A percentile compares a stretch with the other conserved stretches of the same genome.
Conservation (phyloP, 2,797 vertebrate genomes). For the Cottoperca gobio region DNA sequence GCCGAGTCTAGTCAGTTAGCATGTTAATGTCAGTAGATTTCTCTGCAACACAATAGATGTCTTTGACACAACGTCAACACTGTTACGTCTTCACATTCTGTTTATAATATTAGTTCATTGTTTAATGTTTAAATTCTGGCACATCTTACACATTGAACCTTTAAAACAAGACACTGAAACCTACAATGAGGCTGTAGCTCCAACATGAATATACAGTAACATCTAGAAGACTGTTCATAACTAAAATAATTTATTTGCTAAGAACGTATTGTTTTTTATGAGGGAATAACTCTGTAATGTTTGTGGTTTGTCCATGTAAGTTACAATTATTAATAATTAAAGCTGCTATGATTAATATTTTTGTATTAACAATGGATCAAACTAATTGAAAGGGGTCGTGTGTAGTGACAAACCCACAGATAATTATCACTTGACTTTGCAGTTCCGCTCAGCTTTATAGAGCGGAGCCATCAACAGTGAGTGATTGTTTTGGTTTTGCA, state of each 20-base stretch:
- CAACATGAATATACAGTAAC: background rate
- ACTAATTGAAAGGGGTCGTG: background rate
- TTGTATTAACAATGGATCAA: background rate
- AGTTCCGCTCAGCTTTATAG: background rate
- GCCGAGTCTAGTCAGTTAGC: no score
- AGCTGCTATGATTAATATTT: background rate
- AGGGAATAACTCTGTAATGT: background rate
- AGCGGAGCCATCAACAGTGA: background rate
- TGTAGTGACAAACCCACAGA: background rate
- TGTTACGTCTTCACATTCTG: no score
- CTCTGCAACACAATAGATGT: no score
- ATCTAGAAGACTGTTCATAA: background rate
- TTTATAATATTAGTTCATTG: no score
- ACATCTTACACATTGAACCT: no score
- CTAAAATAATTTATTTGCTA: background rate
- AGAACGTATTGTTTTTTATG: background rate
- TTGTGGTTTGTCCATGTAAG: background rate
- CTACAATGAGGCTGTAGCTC: background rate
- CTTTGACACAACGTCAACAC: no score
- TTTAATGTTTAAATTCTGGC: no score
- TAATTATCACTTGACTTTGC: background rate
- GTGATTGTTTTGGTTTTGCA: conserved; percentile 12
- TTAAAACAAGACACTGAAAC: conserved; percentile 13
- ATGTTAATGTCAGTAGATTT: no score
- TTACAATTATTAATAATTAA: background rate